A percentile compares a stretch with the other conserved stretches of the same genome.
These are phyloP conservation scores for Augochlorella aurata DNA, from an alignment of 2,888 invertebrate genomes.

Conservation along the genomic window DNA sequence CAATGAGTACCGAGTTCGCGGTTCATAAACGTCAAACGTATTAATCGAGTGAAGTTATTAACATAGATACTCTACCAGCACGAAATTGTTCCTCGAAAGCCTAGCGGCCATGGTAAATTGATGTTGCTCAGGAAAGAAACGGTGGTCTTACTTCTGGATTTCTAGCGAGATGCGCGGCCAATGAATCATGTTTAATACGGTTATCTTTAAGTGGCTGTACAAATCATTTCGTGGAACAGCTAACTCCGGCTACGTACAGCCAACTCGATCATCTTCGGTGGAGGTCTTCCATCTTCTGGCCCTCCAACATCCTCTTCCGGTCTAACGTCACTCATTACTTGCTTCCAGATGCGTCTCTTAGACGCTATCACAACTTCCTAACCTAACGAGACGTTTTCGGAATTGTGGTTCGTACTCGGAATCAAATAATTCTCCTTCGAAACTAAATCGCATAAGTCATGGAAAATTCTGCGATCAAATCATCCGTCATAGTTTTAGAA, in stretches of 20 bases:
- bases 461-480: neutral
- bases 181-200: conserved; percentile 29
- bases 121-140: neutral
- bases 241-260: conserved; percentile 37
- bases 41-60: neutral
- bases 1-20: neutral
- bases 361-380: conserved; percentile 37
- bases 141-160: neutral
- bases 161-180: neutral
- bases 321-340: conserved; percentile 57
- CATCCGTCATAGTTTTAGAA: too few relatives aligned
- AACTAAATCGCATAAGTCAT: conserved; percentile 1
- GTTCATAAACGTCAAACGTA: neutral
- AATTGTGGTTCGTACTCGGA: conserved; percentile 4
- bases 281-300: conserved; percentile 29
- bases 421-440: neutral
- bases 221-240: conserved; percentile 48
- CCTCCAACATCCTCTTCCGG: conserved; percentile 51
- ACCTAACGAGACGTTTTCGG: conserved; percentile 18
- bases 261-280: conserved; percentile 34
- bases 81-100: neutral
- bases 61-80: neutral
- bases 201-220: conserved; percentile 34
- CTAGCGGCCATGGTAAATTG: neutral
- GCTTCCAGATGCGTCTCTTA: conserved; percentile 53